These are phyloP conservation scores for Bombus sibiricus DNA, from an alignment of 1,140 invertebrate genomes.

Conservation along the genomic window DNA sequence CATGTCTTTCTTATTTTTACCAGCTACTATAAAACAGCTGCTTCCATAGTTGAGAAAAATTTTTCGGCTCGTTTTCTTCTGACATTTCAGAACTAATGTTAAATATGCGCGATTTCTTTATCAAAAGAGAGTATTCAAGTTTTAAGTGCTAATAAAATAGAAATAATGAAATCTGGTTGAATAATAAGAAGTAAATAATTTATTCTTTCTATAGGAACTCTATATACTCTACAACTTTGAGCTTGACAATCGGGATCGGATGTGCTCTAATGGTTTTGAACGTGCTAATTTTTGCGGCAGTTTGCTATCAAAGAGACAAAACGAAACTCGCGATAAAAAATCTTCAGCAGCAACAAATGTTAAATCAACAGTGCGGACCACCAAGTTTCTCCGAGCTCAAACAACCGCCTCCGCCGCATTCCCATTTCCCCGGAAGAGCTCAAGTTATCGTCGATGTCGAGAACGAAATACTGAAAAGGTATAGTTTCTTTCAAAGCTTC, in stretches of 20 bases:
- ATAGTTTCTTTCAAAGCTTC: constrained; percentile 33
- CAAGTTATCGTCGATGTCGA: constrained; percentile 91
- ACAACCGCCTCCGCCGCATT: constrained; percentile 77
- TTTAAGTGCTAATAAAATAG: neutral
- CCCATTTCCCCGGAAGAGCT: constrained; percentile 76
- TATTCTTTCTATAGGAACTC: constrained; percentile 82
- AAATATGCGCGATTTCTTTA: no score
- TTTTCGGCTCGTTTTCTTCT: no score
- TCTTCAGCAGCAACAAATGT: constrained; percentile 86
- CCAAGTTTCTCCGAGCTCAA: constrained; percentile 79
- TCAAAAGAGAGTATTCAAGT: neutral
- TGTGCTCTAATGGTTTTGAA: constrained; percentile 93
- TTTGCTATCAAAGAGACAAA: constrained; percentile 94
- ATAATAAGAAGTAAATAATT: neutral
- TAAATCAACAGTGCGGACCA: constrained; percentile 85
- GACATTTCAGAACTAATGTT: neutral
- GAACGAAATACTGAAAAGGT: constrained; percentile 87
- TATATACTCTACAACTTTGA: constrained; percentile 91
- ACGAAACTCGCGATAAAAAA: constrained; percentile 91
- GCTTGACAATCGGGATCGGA: constrained; percentile 94
- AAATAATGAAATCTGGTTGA: neutral
- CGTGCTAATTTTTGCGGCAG: constrained; percentile 92
- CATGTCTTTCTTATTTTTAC: neutral
- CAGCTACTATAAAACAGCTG: neutral
- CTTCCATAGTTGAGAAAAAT: no score